Evolutionary conservation across 2,888 invertebrate species (phyloP), one percentile per base, ranked within the genome.

Genomic region (Zhuqinia jingwanae): DNA sequence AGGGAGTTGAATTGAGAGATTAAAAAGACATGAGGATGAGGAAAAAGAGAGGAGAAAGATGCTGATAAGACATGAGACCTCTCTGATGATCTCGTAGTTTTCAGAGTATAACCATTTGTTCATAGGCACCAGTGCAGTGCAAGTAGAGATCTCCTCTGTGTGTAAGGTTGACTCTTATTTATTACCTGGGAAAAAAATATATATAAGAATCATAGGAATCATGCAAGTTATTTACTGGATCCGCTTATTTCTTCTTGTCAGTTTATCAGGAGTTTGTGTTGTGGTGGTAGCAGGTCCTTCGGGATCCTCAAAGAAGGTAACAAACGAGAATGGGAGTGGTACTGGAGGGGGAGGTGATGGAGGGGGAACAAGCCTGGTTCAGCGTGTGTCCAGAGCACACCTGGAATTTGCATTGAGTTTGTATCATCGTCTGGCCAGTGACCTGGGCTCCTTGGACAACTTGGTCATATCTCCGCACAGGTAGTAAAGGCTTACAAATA

Each of bases 391-490:
- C n/a, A 88, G 91, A 68, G 91, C 92, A 6, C 92, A 92, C 79
- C 88, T 92, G 42, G 91, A 91, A 68, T 92, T 92, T 88, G 91
- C 91, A 0, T 77, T 92, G 63, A 89, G 90, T 17, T 87, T 92
- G 5, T 92, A 91, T 86, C 84, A 91, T 0, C 84, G 90, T 45
- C 83, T 92, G 45, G 89, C 91, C 13, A 76, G 85, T 45, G 91
- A 91, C 22, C 76, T 91, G 8, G 88, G 88, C 17, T 82, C 88
- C 0, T 56, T 65, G 11, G 91, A 91, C 10, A 91, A 91, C 80
- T 90, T 91, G 15, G 89, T 91, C 17, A 88, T 91, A 25, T 91
- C 91, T 0, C 91, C 91, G 3, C 89, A 89, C 82, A 91, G 91
- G 91, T 91, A 88, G 45, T 50, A 58, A 36, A 17, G 47, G 15